Evolutionary conservation across 2,113 vertebrate species (phyloP).

Genomic region (Atlantisia rogersi): DNA sequence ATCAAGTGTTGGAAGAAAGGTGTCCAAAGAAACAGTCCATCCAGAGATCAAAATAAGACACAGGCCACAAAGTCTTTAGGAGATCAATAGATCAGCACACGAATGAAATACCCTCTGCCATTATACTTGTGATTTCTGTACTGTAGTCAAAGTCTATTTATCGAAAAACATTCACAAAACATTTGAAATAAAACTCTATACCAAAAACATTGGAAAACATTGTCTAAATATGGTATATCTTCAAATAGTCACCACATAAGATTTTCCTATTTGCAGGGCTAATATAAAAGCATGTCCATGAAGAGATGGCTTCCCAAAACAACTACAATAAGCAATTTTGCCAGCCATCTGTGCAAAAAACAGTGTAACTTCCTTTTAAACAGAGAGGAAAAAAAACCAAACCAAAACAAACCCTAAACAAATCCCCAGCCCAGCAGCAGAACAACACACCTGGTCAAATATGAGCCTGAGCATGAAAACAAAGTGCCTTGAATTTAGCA

Average conservation of each 20-base stretch:
- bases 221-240: background rate
- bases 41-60: background rate
- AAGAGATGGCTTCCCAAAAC: slow-evolving; percentile 1
- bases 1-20: background rate
- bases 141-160: background rate
- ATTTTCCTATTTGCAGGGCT: background rate
- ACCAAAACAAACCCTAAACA: background rate
- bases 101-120: background rate
- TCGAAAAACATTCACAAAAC: background rate
- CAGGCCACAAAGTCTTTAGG: background rate
- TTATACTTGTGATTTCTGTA: background rate
- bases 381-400: background rate
- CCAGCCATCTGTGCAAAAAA: background rate
- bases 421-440: background rate
- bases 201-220: background rate
- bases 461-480: background rate
- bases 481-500: background rate
- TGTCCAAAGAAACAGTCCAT: background rate
- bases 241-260: background rate
- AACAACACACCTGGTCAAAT: background rate
- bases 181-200: background rate
- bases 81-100: background rate
- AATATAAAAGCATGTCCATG: background rate
- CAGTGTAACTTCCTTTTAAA: background rate
- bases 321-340: background rate